Base-by-base conservation (phyloP, 2,888 invertebrate genomes). In the Hedychridium roseum region DNA sequence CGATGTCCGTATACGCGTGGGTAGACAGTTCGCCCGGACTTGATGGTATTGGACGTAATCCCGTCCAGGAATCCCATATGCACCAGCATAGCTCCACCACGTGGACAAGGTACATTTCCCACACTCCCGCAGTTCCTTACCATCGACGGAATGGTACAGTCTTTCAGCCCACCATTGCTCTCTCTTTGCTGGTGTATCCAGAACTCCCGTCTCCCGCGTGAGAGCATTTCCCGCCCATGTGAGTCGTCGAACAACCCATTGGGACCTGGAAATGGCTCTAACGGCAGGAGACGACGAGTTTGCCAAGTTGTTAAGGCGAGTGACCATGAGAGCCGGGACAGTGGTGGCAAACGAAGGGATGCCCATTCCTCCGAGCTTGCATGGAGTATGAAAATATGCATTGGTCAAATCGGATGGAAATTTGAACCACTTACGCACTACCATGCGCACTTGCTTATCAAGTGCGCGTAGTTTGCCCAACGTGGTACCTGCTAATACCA, bases 21-120 rank as follows among this genome's bases (percentile, higher is more conserved):
- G 73, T 0, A 76, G 55, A 16, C 60, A 43, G 45, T 73, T 72
- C 0, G 71, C 65, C n/a, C 69, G 60, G 4, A 66, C 58, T 9
- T 71, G 69, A 17, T 65, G 53, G 30, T 66, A 70, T 27, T 75
- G 68, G 45, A 73, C 54, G 44, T 43, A 76, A 34, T 74, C 75
- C 9, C 62, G 56, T 6, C 71, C 71, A 2, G 69, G 54, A 0
- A 76, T 47, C 28, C 54, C 54, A 17, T 44, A 45, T 0, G 56
- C 49, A 4, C 52, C 49, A 1, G 32, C 27, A 2, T 38, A 11
- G 2, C n/a, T n/a, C n/a, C n/a, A n/a, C n/a, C n/a, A n/a, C n/a
- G n/a, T n/a, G n/a, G n/a, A n/a, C n/a, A n/a, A n/a, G n/a, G n/a
- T n/a, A n/a, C n/a, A n/a, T n/a, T n/a, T n/a, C n/a, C n/a, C n/a